Evolutionary conservation across 2,888 invertebrate genomes (phyloP).

Genomic region (Steinernema hermaphroditum): DNA sequence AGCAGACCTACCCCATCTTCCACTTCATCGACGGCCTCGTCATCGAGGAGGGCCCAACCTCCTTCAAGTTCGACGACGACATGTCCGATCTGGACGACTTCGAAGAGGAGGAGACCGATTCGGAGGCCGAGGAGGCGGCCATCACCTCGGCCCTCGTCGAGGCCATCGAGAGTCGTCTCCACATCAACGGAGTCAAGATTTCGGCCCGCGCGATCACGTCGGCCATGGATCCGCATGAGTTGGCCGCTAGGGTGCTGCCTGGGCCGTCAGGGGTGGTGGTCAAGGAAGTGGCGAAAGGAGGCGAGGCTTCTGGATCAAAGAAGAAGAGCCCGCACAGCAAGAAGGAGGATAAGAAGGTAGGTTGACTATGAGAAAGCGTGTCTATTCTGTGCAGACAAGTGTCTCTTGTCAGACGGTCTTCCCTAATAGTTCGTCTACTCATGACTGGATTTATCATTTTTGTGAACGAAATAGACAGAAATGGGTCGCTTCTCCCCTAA

Average conservation of each 20-base stretch:
- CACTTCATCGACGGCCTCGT: neutral
- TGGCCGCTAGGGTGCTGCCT: too few species aligned
- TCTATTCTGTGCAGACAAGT: too few species aligned
- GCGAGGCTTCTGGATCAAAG: neutral
- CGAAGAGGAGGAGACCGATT: neutral
- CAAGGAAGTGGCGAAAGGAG: too few species aligned
- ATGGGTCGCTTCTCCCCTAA: too few species aligned
- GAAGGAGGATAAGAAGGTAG: neutral
- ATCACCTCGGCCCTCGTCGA: neutral
- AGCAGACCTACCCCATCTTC: neutral
- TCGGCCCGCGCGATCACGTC: neutral
- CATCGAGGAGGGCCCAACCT: neutral
- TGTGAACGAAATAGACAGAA: too few species aligned
- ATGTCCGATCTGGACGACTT: neutral
- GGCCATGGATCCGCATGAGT: too few species aligned
- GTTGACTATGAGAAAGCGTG: too few species aligned
- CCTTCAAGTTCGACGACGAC: slow-evolving; percentile 17
- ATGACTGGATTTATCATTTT: too few species aligned
- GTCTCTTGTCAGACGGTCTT: too few species aligned
- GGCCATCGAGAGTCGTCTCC: neutral
- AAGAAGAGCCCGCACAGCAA: neutral
- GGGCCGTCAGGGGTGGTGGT: too few species aligned
- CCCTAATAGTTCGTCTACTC: too few species aligned
- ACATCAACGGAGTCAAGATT: neutral
- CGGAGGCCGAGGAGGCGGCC: neutral